A percentile compares a stretch with the other conserved stretches of the same genome.
These are phyloP conservation scores for Nymphalis c-album DNA, from an alignment of 2,888 invertebrate genomes.

Conservation along the genomic window DNA sequence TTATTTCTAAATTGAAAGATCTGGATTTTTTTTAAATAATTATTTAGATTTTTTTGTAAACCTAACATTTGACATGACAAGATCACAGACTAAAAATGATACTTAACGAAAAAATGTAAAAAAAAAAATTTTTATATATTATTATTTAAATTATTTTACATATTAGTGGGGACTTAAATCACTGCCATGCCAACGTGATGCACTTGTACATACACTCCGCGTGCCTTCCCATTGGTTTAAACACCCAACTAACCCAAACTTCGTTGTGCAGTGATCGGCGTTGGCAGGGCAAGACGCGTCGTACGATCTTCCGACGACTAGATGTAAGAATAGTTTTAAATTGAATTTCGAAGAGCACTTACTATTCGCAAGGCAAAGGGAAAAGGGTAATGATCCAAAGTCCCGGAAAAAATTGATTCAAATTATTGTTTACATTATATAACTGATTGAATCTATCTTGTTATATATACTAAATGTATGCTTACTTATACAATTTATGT, in stretches of 20 bases:
- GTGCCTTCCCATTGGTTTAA: conserved; percentile 45
- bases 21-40: not conserved
- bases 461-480: too few relatives aligned
- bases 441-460: too few relatives aligned
- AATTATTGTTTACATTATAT: too few relatives aligned
- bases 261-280: conserved; percentile 69
- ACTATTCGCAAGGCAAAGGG: not conserved
- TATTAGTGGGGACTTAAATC: conserved; percentile 50
- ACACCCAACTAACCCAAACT: conserved; percentile 29
- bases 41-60: not conserved
- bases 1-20: too few relatives aligned
- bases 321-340: conserved; percentile 48
- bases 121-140: not conserved
- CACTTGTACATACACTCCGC: conserved; percentile 70
- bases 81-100: not conserved
- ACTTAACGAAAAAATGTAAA: not conserved
- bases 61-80: not conserved
- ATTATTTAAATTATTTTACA: conserved; percentile 26
- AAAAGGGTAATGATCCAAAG: not conserved
- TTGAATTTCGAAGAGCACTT: conserved; percentile 47
- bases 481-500: too few relatives aligned
- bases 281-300: conserved; percentile 67
- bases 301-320: conserved; percentile 57
- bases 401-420: too few relatives aligned
- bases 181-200: conserved; percentile 69